Evolutionary conservation across 2,797 vertebrate species (phyloP).

Genomic region (Zenarchopterus dispar): DNA sequence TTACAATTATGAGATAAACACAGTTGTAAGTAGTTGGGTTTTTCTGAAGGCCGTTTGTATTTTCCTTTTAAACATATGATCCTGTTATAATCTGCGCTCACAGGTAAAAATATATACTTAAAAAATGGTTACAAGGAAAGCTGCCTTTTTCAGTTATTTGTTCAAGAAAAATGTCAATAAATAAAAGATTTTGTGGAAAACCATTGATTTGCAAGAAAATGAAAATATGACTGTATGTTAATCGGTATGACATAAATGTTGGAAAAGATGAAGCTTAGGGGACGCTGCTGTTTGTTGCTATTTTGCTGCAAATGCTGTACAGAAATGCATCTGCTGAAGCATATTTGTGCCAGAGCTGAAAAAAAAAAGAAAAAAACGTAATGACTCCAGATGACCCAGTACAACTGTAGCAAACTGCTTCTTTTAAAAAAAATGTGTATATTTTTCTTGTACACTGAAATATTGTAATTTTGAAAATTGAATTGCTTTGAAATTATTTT

Average conservation of each 20-base stretch:
- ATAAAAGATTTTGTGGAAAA: too few species aligned
- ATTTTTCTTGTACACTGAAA: slow-evolving; percentile 91
- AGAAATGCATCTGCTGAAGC: slow-evolving; percentile 66
- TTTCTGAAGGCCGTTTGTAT: too few species aligned
- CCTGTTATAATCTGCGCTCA: not conserved
- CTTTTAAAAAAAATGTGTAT: slow-evolving; percentile 75
- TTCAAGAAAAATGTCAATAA: not conserved
- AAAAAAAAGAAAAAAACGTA: slow-evolving; percentile 45
- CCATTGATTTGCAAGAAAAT: not conserved
- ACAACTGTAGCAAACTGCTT: slow-evolving; percentile 87
- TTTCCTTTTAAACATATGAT: too few species aligned
- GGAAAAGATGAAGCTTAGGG: slow-evolving; percentile 2
- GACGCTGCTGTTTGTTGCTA: slow-evolving; percentile 31
- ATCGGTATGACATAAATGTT: slow-evolving; percentile 3
- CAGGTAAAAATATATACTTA: not conserved
- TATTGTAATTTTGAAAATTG: slow-evolving; percentile 80
- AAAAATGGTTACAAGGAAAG: not conserved
- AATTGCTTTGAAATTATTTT: slow-evolving; percentile 80
- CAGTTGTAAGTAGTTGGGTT: too few species aligned
- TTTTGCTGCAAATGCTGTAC: slow-evolving; percentile 67
- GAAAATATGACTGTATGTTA: not conserved
- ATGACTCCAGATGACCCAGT: slow-evolving; percentile 87
- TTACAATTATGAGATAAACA: too few species aligned
- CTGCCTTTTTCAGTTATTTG: not conserved
- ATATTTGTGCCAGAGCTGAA: slow-evolving; percentile 25